phyloP scores from a whole-genome alignment of 2,113 vertebrate genomes.

The Sprattus sprattus region DNA sequence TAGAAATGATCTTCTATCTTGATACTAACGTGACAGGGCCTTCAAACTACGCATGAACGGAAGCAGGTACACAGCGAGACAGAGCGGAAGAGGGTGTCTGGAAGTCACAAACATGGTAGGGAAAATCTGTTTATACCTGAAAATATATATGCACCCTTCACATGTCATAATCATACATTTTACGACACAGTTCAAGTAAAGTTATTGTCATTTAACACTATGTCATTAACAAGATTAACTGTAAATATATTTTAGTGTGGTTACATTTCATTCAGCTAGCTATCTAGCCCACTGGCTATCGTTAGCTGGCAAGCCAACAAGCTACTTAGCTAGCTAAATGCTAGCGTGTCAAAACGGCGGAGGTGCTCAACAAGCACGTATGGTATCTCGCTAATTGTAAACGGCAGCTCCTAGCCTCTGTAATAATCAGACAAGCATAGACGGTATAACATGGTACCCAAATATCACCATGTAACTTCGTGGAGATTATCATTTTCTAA shows the following conservation, averaged over 20 bases:
- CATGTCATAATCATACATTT: not conserved
- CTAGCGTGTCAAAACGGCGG: not conserved
- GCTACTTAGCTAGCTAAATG: not conserved
- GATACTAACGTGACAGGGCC: not conserved
- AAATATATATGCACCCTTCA: slow-evolving; percentile 1
- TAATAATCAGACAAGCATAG: not conserved
- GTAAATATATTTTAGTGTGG: not conserved
- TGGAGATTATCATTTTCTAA: not conserved
- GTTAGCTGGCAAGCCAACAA: not conserved
- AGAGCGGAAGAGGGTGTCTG: slow-evolving; percentile 73
- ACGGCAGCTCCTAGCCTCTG: not conserved
- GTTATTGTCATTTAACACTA: not conserved
- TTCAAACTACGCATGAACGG: slow-evolving; percentile 80
- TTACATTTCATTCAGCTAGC: not conserved
- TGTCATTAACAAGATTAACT: not conserved
- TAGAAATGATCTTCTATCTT: too few species aligned
- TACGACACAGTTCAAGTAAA: not conserved
- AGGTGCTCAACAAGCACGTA: not conserved
- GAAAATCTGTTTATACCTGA: slow-evolving; percentile 29
- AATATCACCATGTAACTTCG: not conserved
- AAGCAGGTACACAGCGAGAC: slow-evolving; percentile 66
- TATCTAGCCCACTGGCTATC: not conserved
- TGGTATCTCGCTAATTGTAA: not conserved
- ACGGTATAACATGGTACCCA: not conserved
- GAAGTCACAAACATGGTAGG: slow-evolving; percentile 78